Base-by-base conservation (phyloP, 2,888 invertebrate species). In the Meiosimyza decipiens region DNA sequence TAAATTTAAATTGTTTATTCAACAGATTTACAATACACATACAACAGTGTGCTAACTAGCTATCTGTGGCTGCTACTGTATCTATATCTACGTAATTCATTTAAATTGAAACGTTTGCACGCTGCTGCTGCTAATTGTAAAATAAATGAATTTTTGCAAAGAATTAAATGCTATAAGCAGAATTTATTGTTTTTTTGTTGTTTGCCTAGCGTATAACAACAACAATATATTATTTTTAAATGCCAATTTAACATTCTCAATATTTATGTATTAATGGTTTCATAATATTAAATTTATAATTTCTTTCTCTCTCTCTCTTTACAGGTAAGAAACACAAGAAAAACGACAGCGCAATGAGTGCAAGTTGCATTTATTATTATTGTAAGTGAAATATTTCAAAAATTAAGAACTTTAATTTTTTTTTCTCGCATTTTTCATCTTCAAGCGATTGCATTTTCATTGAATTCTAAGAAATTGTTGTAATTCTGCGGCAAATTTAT, bases 301-400 rank as follows among this genome's bases (percentile, higher is more conserved):
- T 60, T 13, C 13, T 60, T 18, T 50, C 13, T 63, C 1, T 63
- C 40, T 52, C n/a, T 52, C 40, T 65, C 12, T 18, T 65, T 65
- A 11, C 71, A 71, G 71, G 71, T 71, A 71, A 71, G 71, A 65
- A 65, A 50, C 50, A 55, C 15, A 71, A 57, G 49, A 59, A 57
- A 9, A 50, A 65, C 40, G 54, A 63, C 55, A 18, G 11, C 51
- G 18, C 33, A 15, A 71, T 71, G 71, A 59, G 59, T 71, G 15
- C 71, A 65, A 65, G 55, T 71, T 57, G 33, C n/a, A 22, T 64
- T 65, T 71, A 47, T 59, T 71, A 65, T 57, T 71, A 65, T 71
- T 66, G 71, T 71, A 71, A 71, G 71, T 71, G 59, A 13, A 63
- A 47, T 33, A 62, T 57, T 57, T 57, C 9, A 51, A 50, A 3